These are phyloP conservation scores for Gymnobelideus leadbeateri DNA, from an alignment of 2,113 vertebrate genomes.

Conservation along the genomic window DNA sequence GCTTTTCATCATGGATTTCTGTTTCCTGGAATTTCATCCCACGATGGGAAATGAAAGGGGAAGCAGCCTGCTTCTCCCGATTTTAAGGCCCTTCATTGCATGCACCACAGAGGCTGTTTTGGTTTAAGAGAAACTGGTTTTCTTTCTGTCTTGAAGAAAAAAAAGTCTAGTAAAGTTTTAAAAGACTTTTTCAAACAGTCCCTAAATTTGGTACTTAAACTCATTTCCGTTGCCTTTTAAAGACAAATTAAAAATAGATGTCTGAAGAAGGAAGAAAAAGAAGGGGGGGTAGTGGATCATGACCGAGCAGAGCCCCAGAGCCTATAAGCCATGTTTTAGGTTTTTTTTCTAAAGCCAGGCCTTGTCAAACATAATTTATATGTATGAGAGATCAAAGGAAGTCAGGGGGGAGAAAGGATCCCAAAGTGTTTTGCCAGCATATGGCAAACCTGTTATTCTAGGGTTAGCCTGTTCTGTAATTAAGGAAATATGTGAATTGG, in stretches of 20 bases:
- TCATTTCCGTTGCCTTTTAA: conserved; percentile 72
- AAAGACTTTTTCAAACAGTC: conserved; percentile 61
- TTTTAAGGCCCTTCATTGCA: neutral
- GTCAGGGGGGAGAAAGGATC: neutral
- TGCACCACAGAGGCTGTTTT: conserved; percentile 33
- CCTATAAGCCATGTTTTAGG: conserved; percentile 16
- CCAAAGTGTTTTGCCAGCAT: neutral
- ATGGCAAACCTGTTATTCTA: neutral
- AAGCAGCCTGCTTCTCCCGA: neutral
- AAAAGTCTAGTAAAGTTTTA: conserved; percentile 53
- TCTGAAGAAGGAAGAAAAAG: conserved; percentile 13
- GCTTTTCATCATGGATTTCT: neutral
- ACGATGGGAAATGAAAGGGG: neutral
- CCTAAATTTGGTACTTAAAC: conserved; percentile 56
- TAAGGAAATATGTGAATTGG: conserved; percentile 6
- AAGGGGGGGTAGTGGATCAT: neutral
- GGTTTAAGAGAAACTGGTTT: conserved; percentile 39
- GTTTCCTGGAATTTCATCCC: neutral
- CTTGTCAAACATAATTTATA: conserved; percentile 45
- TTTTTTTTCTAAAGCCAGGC: conserved; percentile 49
- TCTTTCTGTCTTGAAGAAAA: conserved; percentile 58
- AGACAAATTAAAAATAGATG: conserved; percentile 71
- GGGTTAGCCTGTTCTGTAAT: conserved; percentile 48
- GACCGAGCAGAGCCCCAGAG: conserved; percentile 27
- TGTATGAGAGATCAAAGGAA: conserved; percentile 60